phyloP scores from a whole-genome alignment of 2,888 invertebrate species.

The Tolmerus cingulatus region DNA sequence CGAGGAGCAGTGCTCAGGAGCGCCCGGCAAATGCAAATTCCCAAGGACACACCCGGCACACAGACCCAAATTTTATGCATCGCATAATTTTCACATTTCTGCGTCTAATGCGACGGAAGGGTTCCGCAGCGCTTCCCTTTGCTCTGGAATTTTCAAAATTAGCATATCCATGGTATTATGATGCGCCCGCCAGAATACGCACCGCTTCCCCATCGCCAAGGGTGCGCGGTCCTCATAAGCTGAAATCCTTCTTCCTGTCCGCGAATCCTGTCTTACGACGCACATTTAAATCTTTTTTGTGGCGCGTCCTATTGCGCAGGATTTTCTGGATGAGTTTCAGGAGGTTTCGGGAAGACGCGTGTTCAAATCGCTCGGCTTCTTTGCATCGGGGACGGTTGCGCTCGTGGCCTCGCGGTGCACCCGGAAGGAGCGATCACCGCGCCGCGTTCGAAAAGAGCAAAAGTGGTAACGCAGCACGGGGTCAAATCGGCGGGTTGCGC shows the following conservation, averaged over 20 bases:
- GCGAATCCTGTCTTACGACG: constrained; percentile 44
- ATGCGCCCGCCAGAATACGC: background rate
- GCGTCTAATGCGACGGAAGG: constrained; percentile 16
- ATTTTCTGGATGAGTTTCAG: background rate
- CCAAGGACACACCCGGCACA: constrained; percentile 30
- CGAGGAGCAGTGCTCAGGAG: background rate
- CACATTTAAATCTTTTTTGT: background rate
- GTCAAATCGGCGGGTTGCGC: constrained; percentile 6
- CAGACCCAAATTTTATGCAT: constrained; percentile 36
- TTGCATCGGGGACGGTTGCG: background rate
- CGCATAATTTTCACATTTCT: constrained; percentile 28
- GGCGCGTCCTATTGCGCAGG: background rate
- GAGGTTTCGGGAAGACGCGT: background rate
- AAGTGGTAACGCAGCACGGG: constrained; percentile 10
- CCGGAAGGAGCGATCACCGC: background rate
- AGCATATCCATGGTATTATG: constrained; percentile 44
- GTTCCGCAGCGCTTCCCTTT: constrained; percentile 11
- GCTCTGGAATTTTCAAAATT: constrained; percentile 43
- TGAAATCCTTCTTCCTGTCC: background rate
- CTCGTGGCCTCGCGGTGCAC: background rate
- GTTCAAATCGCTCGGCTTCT: background rate
- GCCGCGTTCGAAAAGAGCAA: constrained; percentile 38
- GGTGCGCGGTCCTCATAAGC: background rate
- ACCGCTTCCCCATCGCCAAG: background rate
- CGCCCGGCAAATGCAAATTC: constrained; percentile 15